Evolutionary conservation across 1,140 invertebrate genomes (phyloP).

Genomic region (Orchestia grillus): DNA sequence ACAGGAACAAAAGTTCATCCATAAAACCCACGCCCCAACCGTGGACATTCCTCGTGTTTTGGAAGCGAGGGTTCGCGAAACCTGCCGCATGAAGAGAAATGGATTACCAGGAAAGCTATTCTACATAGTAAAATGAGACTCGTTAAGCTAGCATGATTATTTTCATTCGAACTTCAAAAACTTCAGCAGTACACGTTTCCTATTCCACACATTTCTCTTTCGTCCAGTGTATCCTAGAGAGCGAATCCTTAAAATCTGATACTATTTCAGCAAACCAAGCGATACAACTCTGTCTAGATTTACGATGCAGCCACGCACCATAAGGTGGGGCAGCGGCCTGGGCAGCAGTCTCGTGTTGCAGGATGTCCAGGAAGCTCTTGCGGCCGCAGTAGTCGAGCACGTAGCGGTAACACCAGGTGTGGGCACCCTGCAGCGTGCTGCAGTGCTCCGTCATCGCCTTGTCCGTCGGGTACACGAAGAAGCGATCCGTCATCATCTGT

Average conservation of each 20-base stretch:
- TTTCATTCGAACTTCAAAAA: not conserved
- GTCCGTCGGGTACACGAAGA: slow-evolving; percentile 65
- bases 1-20: slow-evolving; percentile 81
- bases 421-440: slow-evolving; percentile 49
- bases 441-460: slow-evolving; percentile 61
- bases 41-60: slow-evolving; percentile 59
- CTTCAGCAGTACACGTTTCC: not conserved
- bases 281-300: not conserved
- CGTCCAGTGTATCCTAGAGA: not conserved
- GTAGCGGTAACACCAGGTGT: slow-evolving; percentile 62
- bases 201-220: not conserved
- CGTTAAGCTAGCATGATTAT: not conserved
- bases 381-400: slow-evolving; percentile 62
- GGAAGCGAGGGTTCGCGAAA: slow-evolving; percentile 62
- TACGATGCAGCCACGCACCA: not conserved
- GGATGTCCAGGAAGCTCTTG: slow-evolving; percentile 65
- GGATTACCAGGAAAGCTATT: not conserved
- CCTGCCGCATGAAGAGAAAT: not conserved
- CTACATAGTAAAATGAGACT: not conserved
- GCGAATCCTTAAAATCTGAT: not conserved
- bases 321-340: not conserved
- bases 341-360: slow-evolving; percentile 57
- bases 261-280: not conserved
- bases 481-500: slow-evolving; percentile 68
- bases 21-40: slow-evolving; percentile 78